These are phyloP conservation scores for Regulus satrapa DNA, from an alignment of 2,113 vertebrate species.

Conservation along the genomic window DNA sequence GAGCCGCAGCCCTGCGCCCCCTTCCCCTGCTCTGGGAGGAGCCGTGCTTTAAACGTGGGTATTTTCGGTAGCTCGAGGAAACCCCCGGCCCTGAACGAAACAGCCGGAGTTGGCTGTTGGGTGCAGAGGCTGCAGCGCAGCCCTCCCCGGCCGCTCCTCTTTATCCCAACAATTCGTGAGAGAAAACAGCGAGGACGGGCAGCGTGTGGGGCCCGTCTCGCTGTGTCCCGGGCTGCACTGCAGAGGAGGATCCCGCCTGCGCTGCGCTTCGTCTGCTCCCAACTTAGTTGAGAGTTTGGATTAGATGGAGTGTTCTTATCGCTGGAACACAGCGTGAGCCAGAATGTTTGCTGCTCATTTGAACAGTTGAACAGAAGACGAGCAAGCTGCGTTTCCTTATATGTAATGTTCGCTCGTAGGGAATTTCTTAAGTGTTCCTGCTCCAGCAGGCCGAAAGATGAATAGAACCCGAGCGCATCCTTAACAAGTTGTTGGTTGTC, in stretches of 20 bases:
- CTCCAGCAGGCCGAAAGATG: background rate
- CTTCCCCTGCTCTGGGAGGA: background rate
- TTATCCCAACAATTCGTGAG: background rate
- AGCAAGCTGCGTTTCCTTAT: background rate
- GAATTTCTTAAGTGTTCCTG: background rate
- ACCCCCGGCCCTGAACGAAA: background rate
- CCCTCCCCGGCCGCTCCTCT: background rate
- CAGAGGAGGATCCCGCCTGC: background rate
- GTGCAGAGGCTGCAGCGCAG: background rate
- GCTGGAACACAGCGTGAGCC: background rate
- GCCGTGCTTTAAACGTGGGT: background rate
- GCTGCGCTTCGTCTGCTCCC: background rate
- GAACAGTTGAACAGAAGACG: background rate
- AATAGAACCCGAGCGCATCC: background rate
- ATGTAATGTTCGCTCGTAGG: background rate
- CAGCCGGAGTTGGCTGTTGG: background rate
- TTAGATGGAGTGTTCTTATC: background rate
- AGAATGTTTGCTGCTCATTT: background rate
- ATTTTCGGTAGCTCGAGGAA: background rate
- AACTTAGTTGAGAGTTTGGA: background rate
- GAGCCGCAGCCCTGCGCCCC: background rate
- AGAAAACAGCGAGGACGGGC: background rate
- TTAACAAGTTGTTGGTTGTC: background rate
- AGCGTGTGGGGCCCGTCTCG: rapidly evolving
- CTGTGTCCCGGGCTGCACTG: background rate